These are phyloP conservation scores for Callyntrura guangdongensis DNA, from an alignment of 2,888 invertebrate genomes.

Conservation along the genomic window DNA sequence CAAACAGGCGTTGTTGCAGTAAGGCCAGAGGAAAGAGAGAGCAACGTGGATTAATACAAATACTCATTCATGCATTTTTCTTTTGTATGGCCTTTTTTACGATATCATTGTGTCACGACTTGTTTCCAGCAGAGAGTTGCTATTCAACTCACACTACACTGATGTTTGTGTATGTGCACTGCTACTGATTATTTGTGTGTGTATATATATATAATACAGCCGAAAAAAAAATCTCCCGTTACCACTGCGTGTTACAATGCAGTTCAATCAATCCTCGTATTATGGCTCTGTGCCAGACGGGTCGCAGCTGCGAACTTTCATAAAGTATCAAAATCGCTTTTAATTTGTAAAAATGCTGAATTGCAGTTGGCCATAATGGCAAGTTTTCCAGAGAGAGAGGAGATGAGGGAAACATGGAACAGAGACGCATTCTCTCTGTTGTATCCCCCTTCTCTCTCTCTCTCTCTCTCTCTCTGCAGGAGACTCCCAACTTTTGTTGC, in stretches of 20 bases:
- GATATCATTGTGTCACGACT: too few species aligned
- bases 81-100: too few species aligned
- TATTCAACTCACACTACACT: too few species aligned
- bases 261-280: constrained; percentile 13
- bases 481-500: background rate
- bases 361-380: background rate
- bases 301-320: constrained; percentile 50
- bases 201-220: background rate
- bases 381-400: background rate
- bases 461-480: too few species aligned
- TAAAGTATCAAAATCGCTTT: constrained; percentile 16
- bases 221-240: background rate
- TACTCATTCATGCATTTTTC: too few species aligned
- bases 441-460: background rate
- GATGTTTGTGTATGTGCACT: too few species aligned
- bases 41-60: too few species aligned
- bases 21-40: too few species aligned
- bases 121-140: too few species aligned
- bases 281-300: constrained; percentile 34
- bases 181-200: too few species aligned
- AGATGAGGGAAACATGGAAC: background rate
- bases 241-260: constrained; percentile 13
- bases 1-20: too few species aligned
- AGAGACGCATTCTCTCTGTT: background rate
- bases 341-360: constrained; percentile 5